These are phyloP conservation scores for Myiagra hebetior DNA, from an alignment of 2,113 vertebrate genomes.

Conservation along the genomic window DNA sequence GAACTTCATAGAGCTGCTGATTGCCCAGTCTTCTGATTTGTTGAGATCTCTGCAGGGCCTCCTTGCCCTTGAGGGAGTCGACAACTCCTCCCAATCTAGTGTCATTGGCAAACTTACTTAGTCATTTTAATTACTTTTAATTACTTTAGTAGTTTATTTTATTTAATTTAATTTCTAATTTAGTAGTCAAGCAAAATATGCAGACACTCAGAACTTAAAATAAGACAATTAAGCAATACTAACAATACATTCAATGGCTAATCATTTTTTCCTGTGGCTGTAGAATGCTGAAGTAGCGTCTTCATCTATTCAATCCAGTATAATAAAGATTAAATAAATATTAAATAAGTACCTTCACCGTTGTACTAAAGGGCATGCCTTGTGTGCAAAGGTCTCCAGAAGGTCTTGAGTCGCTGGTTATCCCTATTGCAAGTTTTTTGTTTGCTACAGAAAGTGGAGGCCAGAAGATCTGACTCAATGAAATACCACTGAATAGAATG, in stretches of 20 bases:
- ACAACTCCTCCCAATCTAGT: background rate
- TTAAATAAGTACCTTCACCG: background rate
- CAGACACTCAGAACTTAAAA: background rate
- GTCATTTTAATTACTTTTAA: background rate
- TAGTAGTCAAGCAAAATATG: background rate
- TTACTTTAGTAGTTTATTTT: background rate
- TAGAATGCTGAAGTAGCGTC: background rate
- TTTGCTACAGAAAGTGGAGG: background rate
- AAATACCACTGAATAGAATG: background rate
- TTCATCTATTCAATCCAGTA: background rate
- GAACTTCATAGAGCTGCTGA: background rate
- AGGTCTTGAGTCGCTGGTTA: background rate
- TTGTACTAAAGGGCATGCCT: background rate
- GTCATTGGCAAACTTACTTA: background rate
- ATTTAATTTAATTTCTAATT: background rate
- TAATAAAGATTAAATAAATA: background rate
- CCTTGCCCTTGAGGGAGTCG: background rate
- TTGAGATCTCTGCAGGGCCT: background rate
- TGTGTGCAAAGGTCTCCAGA: background rate
- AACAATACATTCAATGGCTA: background rate
- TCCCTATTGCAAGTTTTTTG: background rate
- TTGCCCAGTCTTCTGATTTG: background rate
- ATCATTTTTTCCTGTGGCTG: background rate
- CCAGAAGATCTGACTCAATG: background rate
- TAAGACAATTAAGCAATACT: background rate